These are phyloP conservation scores for Tyrophagus putrescentiae DNA, from an alignment of 1,140 invertebrate genomes.

Conservation along the genomic window DNA sequence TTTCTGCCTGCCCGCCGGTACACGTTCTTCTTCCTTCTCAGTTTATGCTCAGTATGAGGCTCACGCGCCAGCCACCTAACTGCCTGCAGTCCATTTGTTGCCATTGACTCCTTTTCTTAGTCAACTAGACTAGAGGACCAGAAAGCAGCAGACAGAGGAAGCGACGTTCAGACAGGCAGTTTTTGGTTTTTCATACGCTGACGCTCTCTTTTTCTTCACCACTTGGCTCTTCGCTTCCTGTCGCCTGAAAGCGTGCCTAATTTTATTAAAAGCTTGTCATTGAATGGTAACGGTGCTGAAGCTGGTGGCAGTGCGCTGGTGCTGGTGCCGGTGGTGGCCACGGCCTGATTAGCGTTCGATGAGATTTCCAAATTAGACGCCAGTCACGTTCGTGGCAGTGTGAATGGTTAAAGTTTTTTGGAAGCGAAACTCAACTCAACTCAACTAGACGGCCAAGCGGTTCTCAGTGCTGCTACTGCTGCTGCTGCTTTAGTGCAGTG, in stretches of 20 bases:
- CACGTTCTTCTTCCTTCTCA: too few relatives aligned
- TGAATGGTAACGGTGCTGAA: background rate
- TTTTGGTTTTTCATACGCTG: too few relatives aligned
- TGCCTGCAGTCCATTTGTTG: too few relatives aligned
- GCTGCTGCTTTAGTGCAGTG: too few relatives aligned
- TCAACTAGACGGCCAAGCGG: too few relatives aligned
- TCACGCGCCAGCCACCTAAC: too few relatives aligned
- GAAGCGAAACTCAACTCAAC: too few relatives aligned
- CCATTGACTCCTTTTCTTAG: background rate
- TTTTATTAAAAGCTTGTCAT: slow-evolving; percentile 11
- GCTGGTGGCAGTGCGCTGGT: background rate
- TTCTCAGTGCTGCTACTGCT: too few relatives aligned
- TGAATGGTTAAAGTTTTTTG: too few relatives aligned
- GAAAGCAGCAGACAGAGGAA: background rate
- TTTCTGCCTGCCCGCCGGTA: too few relatives aligned
- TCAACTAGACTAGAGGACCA: background rate
- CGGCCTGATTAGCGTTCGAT: slow-evolving; percentile 11
- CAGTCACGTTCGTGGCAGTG: slow-evolving; percentile 16
- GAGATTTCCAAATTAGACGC: slow-evolving; percentile 12
- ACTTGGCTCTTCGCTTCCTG: background rate
- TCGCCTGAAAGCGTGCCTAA: background rate
- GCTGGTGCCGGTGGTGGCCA: background rate
- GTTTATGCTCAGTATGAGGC: too few relatives aligned
- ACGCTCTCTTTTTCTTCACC: background rate
- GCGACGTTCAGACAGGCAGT: too few relatives aligned